phyloP scores from a whole-genome alignment of 2,888 invertebrate species.

The Campaea margaritaria region DNA sequence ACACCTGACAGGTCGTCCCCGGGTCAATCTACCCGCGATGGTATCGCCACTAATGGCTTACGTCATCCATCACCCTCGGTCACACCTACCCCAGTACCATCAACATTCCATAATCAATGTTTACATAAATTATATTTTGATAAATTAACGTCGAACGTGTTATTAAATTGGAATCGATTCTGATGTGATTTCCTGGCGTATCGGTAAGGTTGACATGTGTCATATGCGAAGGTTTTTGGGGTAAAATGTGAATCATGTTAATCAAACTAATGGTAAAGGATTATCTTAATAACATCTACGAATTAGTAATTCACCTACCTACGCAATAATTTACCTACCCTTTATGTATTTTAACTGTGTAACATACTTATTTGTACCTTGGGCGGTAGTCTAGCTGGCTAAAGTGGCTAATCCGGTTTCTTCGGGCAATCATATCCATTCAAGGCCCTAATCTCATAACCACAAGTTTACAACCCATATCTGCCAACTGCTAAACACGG shows the following conservation, averaged over 20 bases:
- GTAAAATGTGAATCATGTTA: conserved; percentile 3
- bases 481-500: too few relatives aligned
- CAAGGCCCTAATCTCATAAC: too few relatives aligned
- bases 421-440: too few relatives aligned
- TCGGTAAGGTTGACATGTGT: background rate
- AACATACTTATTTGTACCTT: too few relatives aligned
- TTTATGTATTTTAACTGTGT: too few relatives aligned
- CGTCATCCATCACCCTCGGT: conserved; percentile 64
- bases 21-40: conserved; percentile 48
- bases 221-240: conserved; percentile 1
- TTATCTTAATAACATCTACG: too few relatives aligned
- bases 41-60: conserved; percentile 66
- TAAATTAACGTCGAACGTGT: conserved; percentile 34
- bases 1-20: conserved; percentile 17
- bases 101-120: conserved; percentile 31
- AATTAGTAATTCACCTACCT: too few relatives aligned
- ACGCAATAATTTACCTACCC: too few relatives aligned
- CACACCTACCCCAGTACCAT: conserved; percentile 52
- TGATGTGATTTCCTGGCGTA: conserved; percentile 22
- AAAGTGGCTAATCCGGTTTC: too few relatives aligned
- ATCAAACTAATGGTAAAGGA: background rate
- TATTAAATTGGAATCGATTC: conserved; percentile 32
- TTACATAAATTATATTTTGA: conserved; percentile 38
- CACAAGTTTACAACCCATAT: too few relatives aligned
- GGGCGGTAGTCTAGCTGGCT: too few relatives aligned